Evolutionary conservation across 1,140 invertebrate species (phyloP).

Genomic region (Apis mellifera): Amel_HAv3.1 CM009933.2:13204501-13205000

Average conservation of each 20-base stretch:
- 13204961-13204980: not conserved
- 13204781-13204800: slow-evolving; percentile 13
- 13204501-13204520: not conserved
- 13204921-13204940: not conserved
- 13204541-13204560: no score
- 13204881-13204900: slow-evolving; percentile 20
- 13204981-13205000: slow-evolving; percentile 28
- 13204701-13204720: slow-evolving; percentile 32
- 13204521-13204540: not conserved
- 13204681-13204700: not conserved
- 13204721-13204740: slow-evolving; percentile 51
- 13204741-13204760: slow-evolving; percentile 36
- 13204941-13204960: not conserved
- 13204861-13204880: slow-evolving; percentile 54
- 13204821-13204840: not conserved
- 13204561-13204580: no score
- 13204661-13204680: no score
- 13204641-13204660: no score
- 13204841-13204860: slow-evolving; percentile 53
- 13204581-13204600: no score
- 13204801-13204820: slow-evolving; percentile 1
- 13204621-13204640: no score
- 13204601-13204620: no score
- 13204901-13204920: slow-evolving; percentile 31
- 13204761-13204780: slow-evolving; percentile 44